phyloP scores from a whole-genome alignment of 2,797 vertebrate species.

The Eulemur rubriventer region DNA sequence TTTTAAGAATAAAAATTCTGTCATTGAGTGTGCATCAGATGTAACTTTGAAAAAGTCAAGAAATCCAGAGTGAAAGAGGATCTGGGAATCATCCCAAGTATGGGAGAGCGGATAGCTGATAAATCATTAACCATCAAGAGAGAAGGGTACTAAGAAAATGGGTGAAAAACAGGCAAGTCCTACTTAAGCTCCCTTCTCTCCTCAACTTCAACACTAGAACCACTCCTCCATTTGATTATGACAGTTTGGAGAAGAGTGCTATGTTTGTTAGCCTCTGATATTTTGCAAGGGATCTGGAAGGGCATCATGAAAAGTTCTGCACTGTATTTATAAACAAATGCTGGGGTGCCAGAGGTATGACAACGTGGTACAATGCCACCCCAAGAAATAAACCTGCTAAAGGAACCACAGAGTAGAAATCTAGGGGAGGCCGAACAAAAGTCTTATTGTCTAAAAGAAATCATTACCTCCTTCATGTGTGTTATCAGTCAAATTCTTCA shows the following conservation, averaged over 20 bases:
- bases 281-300: neutral
- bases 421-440: neutral
- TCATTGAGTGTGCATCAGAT: neutral
- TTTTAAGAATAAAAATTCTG: neutral
- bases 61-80: neutral
- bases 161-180: too few species aligned
- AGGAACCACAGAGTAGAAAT: neutral
- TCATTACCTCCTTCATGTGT: neutral
- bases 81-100: neutral
- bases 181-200: neutral
- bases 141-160: neutral
- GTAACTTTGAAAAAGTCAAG: neutral
- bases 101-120: neutral
- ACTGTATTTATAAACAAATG: neutral
- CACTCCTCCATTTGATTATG: neutral
- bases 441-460: neutral
- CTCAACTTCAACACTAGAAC: rapidly evolving
- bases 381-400: neutral
- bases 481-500: neutral
- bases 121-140: neutral
- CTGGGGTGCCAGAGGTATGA: neutral
- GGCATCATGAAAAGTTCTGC: neutral
- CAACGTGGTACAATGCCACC: rapidly evolving
- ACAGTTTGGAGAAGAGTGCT: neutral
- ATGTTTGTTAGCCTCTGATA: neutral